Base-by-base conservation (phyloP, 2,888 invertebrate genomes). In the Cheilosia vulpina region DNA sequence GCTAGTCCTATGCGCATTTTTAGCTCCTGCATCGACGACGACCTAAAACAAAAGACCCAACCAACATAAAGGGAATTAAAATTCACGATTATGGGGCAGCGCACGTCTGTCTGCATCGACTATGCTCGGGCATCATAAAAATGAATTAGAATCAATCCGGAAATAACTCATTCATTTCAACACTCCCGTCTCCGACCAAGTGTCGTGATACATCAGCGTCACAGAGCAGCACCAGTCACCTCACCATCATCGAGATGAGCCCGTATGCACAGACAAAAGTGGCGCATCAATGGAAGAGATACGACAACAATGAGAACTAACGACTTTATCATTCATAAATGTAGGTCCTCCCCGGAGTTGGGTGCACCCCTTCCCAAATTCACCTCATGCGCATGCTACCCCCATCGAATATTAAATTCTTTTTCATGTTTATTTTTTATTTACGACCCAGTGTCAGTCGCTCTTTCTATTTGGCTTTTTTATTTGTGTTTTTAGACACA, bases 71-170 rank as follows among this genome's bases (percentile, higher is more conserved):
- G 78, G 19, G 34, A 65, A 78, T 78, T 72, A 66, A 78, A 72
- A 68, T 68, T 68, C 55, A 83, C 52, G 83, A 73, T 50, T 53
- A 75, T 76, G 69, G 76, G 41, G 34, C 47, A 17, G 31, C 17
- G 41, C 43, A 52, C 50, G 43, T 55, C 71, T 50, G 5, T 27
- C 77, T 55, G 5, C 34, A 57, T 62, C 11, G 21, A 38, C 27
- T 76, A 50, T 71, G 80, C 72, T 60, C 53, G 41, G 57, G 81
- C 81, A 81, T 85, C 81, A 81, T 85, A 68, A 85, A 83, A 85
- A 76, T 62, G 81, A 85, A 85, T 85, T 85, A 85, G 81, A 85
- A 85, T 85, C 85, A 85, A 85, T 85, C 85, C 85, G 85, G 85
- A 85, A 85, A 85, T 81, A 85, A 81, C 85, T 85, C 85, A 85